A percentile compares a stretch with the other conserved stretches of the same genome.
Evolutionary conservation across 2,888 invertebrate genomes (phyloP).

Genomic region (Rapana venosa): DNA sequence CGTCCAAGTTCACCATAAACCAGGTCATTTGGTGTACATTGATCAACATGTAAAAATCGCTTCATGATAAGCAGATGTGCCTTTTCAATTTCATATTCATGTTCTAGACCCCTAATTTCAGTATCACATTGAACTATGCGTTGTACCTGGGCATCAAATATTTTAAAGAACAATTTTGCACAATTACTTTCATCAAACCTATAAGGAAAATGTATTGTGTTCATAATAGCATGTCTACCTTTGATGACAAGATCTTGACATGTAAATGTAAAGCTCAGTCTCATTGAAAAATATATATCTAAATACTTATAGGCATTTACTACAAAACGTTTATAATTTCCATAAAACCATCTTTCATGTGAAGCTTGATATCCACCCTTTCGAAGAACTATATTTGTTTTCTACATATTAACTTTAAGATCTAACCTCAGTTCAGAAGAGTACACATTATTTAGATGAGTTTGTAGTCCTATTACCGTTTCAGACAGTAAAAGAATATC

Average conservation of each 20-base stretch:
- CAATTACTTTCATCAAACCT: neutral
- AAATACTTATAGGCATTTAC: constrained; percentile 4
- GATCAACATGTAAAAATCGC: neutral
- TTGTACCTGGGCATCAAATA: neutral
- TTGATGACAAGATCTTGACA: neutral
- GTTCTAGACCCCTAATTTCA: neutral
- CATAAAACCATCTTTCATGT: neutral
- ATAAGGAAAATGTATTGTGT: too few species aligned
- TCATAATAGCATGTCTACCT: neutral
- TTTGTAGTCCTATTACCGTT: neutral
- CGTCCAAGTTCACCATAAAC: neutral
- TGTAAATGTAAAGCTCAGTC: neutral
- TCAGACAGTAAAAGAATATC: neutral
- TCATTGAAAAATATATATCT: neutral
- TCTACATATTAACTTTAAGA: neutral
- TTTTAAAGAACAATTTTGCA: neutral
- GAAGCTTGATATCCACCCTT: neutral
- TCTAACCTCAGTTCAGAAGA: neutral
- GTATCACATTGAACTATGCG: neutral
- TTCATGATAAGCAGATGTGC: neutral
- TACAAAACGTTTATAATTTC: neutral
- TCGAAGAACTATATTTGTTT: neutral
- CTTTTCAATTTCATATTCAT: neutral
- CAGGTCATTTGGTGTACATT: neutral
- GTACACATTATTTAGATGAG: neutral